These are phyloP conservation scores for Dolichopus griseipennis DNA, from an alignment of 2,888 invertebrate genomes.

Conservation along the genomic window DNA sequence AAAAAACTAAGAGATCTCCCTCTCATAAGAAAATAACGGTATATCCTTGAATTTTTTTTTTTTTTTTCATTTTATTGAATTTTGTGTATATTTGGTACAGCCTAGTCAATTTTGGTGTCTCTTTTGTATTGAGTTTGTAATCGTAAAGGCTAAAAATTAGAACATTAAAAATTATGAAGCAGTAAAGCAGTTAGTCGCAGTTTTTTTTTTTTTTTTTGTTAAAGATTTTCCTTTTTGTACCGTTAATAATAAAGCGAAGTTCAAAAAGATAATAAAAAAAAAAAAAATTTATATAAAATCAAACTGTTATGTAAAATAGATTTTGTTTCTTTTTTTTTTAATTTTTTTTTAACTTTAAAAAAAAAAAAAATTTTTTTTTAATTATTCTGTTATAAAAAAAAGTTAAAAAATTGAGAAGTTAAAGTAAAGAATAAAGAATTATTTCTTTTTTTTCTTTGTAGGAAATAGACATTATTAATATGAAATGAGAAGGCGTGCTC, in stretches of 20 bases:
- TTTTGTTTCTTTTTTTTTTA: not conserved
- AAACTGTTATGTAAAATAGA: not conserved
- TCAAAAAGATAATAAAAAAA: not conserved
- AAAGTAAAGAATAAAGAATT: too few relatives aligned
- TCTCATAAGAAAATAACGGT: not conserved
- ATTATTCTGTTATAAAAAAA: too few relatives aligned
- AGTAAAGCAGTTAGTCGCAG: not conserved
- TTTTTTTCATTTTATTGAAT: not conserved
- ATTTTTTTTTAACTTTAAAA: too few relatives aligned
- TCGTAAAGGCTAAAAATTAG: not conserved
- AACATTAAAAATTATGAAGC: constrained; percentile 3
- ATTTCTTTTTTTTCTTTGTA: too few relatives aligned
- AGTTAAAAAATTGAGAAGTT: too few relatives aligned
- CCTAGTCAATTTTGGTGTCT: not conserved
- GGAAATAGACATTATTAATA: too few relatives aligned
- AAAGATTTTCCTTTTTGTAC: too few relatives aligned
- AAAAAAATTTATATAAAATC: not conserved
- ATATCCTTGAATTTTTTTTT: not conserved
- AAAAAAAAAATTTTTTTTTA: too few relatives aligned
- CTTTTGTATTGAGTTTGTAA: not conserved
- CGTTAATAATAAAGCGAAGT: not conserved
- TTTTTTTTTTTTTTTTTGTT: too few relatives aligned
- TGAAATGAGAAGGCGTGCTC: too few relatives aligned
- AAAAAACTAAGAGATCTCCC: not conserved
- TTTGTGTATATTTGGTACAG: not conserved